Conservation (phyloP, 2,113 vertebrate species). For the Ursus arctos region DNA sequence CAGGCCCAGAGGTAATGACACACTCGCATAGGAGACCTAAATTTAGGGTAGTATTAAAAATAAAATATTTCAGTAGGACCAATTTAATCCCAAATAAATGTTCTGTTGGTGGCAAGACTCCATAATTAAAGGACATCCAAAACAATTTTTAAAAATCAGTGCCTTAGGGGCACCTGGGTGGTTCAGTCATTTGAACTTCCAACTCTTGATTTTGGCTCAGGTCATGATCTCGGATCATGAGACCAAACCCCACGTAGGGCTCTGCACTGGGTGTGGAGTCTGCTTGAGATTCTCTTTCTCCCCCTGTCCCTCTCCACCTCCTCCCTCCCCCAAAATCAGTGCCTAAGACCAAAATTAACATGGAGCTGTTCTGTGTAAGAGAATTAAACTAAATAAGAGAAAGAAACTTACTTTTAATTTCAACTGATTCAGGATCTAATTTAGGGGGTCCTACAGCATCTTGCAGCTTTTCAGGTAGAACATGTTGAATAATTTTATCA, state of each 20-base stretch:
- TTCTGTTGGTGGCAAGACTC: not conserved
- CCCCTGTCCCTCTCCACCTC: not conserved
- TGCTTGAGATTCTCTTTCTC: not conserved
- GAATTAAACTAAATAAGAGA: constrained; percentile 10
- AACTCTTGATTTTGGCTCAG: not conserved
- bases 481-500: constrained; percentile 60
- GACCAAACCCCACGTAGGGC: not conserved
- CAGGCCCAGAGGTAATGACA: not conserved
- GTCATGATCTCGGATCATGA: not conserved
- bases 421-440: constrained; percentile 72
- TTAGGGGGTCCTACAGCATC: constrained; percentile 55
- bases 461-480: constrained; percentile 75
- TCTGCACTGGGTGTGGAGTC: not conserved
- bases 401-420: constrained; percentile 78
- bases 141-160: not conserved
- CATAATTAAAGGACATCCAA: not conserved
- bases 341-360: not conserved
- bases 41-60: not conserved
- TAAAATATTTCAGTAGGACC: not conserved
- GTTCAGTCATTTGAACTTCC: not conserved
- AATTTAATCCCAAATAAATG: constrained; percentile 27
- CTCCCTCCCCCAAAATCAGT: not conserved
- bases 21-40: not conserved
- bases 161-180: not conserved
- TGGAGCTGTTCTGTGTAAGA: not conserved